Conservation (phyloP, 2,797 vertebrate genomes). For the Smutsia temminckii region DNA sequence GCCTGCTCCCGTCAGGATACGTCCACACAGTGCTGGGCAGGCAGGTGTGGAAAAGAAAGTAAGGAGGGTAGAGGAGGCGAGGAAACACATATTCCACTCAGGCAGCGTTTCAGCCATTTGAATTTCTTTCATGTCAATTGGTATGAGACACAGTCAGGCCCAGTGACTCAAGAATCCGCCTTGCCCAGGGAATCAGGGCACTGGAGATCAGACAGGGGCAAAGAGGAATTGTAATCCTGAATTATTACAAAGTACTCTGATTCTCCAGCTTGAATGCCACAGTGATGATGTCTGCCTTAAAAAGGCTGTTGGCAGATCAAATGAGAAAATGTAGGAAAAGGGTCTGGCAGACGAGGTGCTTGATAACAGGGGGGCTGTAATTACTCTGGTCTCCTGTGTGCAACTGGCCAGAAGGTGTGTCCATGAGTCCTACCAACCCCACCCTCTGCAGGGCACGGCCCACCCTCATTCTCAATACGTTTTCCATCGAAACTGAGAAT, state of each 20-base stretch:
- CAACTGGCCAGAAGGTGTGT: too few relatives aligned
- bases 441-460: not conserved
- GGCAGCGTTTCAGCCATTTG: not conserved
- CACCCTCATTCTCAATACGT: accelerated
- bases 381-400: not conserved
- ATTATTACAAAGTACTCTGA: not conserved
- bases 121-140: not conserved
- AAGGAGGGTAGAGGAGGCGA: not conserved
- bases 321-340: not conserved
- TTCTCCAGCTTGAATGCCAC: not conserved
- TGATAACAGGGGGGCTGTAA: not conserved
- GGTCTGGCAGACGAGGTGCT: not conserved
- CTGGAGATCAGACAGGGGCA: not conserved
- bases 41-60: not conserved
- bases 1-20: not conserved
- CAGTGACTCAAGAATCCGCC: not conserved
- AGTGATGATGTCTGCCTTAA: not conserved
- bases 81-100: not conserved
- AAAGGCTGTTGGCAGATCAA: not conserved
- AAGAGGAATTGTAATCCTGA: not conserved
- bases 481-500: not conserved
- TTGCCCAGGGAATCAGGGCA: too few relatives aligned
- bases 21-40: accelerated
- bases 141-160: not conserved
- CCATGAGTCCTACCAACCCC: not conserved